These are phyloP conservation scores for Xanthia icteritia DNA, from an alignment of 2,888 invertebrate genomes.

Conservation along the genomic window DNA sequence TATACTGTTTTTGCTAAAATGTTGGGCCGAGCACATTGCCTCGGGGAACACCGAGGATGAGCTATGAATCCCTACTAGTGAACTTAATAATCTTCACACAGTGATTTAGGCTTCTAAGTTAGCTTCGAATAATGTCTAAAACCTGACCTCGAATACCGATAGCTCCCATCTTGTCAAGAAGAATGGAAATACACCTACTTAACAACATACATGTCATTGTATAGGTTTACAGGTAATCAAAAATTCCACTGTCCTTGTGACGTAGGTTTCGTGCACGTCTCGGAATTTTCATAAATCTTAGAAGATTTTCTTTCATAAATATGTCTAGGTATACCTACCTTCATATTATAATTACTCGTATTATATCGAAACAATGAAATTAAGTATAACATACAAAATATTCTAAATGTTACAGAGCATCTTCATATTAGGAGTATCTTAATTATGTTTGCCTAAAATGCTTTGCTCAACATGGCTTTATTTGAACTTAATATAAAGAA, in stretches of 20 bases:
- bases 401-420: background rate
- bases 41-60: background rate
- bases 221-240: background rate
- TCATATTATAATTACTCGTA: background rate
- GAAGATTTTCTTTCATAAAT: background rate
- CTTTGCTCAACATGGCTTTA: background rate
- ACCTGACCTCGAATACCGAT: constrained; percentile 1
- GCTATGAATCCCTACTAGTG: background rate
- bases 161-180: background rate
- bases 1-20: constrained; percentile 23
- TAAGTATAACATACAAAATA: background rate
- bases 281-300: background rate
- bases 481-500: background rate
- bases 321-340: too few relatives aligned
- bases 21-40: constrained; percentile 17
- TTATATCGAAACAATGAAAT: background rate
- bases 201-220: background rate
- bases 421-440: background rate
- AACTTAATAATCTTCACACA: background rate
- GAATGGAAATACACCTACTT: constrained; percentile 5
- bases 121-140: background rate
- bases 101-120: background rate
- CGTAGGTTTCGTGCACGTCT: constrained; percentile 4
- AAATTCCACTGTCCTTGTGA: background rate
- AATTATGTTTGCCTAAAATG: background rate